These are phyloP conservation scores for Rhodeus uyekii DNA, from an alignment of 2,797 vertebrate species.

Conservation along the genomic window DNA sequence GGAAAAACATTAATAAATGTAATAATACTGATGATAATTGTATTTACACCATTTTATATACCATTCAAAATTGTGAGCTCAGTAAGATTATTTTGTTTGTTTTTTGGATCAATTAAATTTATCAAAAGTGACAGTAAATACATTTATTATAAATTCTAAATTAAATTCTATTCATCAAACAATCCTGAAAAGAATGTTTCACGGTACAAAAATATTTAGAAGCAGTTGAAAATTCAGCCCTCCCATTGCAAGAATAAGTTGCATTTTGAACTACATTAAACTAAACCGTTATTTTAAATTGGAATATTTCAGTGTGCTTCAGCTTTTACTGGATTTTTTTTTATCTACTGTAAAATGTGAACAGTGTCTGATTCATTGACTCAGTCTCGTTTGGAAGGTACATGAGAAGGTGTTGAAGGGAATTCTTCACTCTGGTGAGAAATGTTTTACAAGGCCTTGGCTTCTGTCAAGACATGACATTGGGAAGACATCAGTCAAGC, in stretches of 20 bases:
- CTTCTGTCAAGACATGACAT: slow-evolving; percentile 32
- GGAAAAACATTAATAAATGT: background rate
- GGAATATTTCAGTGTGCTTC: background rate
- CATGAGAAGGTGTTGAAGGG: slow-evolving; percentile 37
- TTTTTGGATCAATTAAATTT: no score
- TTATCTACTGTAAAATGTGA: background rate
- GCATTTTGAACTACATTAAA: background rate
- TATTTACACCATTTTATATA: background rate
- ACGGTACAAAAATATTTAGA: no score
- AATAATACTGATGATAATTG: background rate
- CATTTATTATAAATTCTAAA: no score
- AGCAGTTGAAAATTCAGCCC: background rate
- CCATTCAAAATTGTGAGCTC: background rate
- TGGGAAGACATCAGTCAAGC: slow-evolving; percentile 35
- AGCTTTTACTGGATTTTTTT: background rate
- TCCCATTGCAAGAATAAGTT: background rate
- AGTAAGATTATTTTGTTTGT: no score
- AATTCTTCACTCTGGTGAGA: slow-evolving; percentile 43
- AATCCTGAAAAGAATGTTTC: background rate
- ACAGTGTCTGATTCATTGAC: background rate
- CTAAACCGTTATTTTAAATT: background rate
- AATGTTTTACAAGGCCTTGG: slow-evolving; percentile 42
- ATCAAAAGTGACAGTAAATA: background rate
- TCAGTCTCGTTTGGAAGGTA: slow-evolving; percentile 15
- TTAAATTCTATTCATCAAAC: background rate